Percentiles rank a stretch among this genome's conserved stretches.
These are phyloP conservation scores for Danio tinwini DNA, from an alignment of 2,797 vertebrate species.

Conservation along the genomic window DNA sequence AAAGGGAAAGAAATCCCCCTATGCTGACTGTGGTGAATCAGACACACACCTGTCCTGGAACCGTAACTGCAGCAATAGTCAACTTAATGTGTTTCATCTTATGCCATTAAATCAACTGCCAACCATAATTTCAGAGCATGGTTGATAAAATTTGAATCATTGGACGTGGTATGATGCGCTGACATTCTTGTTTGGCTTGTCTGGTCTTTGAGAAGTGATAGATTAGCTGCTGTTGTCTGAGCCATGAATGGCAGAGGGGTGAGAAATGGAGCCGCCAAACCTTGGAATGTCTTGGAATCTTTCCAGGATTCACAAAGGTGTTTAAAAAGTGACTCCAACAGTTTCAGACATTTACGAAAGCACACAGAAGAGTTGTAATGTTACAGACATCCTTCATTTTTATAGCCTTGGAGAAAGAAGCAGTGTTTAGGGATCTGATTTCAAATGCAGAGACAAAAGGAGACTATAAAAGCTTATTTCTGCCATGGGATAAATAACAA, in stretches of 20 bases:
- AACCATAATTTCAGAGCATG: background rate
- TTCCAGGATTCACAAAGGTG: constrained; percentile 26
- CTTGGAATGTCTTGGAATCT: constrained; percentile 42
- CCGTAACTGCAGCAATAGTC: background rate
- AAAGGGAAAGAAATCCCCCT: background rate
- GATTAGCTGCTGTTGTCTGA: background rate
- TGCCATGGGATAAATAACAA: too few relatives aligned
- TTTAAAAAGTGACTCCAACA: constrained; percentile 19
- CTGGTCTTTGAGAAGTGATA: constrained; percentile 18
- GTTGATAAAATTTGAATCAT: background rate
- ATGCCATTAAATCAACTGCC: background rate
- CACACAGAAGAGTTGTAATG: constrained; percentile 13
- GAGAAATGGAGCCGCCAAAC: constrained; percentile 46
- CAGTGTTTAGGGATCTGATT: constrained; percentile 5
- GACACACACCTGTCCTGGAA: constrained; percentile 24
- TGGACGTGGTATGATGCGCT: background rate
- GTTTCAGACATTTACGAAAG: constrained; percentile 12
- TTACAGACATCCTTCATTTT: background rate
- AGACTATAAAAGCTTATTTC: too few relatives aligned
- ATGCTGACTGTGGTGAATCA: constrained; percentile 20
- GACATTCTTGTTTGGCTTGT: background rate
- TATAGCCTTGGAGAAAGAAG: constrained; percentile 8
- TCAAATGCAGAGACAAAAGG: background rate
- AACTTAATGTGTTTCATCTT: background rate
- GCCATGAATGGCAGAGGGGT: constrained; percentile 32